Base-by-base conservation (phyloP, 1,140 invertebrate genomes). In the Pseudomyrmex sp. region DNA sequence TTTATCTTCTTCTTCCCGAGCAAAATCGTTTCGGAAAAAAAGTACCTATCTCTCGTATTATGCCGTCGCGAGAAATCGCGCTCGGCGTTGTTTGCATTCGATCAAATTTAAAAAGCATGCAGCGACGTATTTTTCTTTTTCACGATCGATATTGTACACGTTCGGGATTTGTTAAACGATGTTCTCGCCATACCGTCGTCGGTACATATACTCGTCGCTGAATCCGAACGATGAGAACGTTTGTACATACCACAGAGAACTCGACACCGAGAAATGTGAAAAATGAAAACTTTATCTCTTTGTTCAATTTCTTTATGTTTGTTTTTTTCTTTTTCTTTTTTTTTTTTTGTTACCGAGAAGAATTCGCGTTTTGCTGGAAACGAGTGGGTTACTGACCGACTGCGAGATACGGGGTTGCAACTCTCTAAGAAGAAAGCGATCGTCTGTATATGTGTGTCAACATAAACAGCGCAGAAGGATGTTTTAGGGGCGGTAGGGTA, bases 341-440 rank as follows among this genome's bases (percentile, higher is more conserved):
- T 35, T 35, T 7, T 35, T 35, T 35, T 7, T 35, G 35, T 7
- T 35, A 35, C 5, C 52, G 52, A 10, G 12, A 18, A 70, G 15
- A 52, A 52, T 13, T 13, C 50, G 1, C 35, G 50, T 46, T 66
- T 68, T 8, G 2, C 50, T 20, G 44, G 66, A 70, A 73, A 62
- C 46, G 83, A 26, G 44, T 62, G 76, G 58, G 75, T 69, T 70
- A 59, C 35, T 48, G 75, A 83, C 65, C 84, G 79, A 80, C 23
- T 18, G 76, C 23, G 65, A 65, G 76, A 20, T 68, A 44, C 52
- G 48, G 65, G 52, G 54, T 52, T 48, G 35, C 13, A 54, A 70
- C 46, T 70, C 54, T 63, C 44, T 44, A 50, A 44, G 44, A 80
- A 80, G 54, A 54, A 48, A 70, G 8, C 58, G 65, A 4, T 13